Evolutionary conservation across 2,888 invertebrate genomes (phyloP), one percentile per base, ranked within the genome.

Genomic region (Frankliniella intonsa): DNA sequence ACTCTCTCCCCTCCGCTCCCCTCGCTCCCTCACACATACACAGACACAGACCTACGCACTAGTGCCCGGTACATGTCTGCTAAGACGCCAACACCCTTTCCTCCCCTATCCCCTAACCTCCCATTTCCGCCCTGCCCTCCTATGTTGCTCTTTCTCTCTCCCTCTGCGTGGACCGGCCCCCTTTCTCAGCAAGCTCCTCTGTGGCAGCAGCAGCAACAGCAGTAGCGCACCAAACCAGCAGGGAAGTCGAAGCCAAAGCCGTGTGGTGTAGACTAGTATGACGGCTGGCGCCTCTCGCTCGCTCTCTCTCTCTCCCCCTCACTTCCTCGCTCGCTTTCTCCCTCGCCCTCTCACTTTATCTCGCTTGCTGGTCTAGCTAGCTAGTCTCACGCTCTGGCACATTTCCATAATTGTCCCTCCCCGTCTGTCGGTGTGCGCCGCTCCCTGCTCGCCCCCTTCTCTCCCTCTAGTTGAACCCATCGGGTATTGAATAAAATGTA

Each of bases 401-500:
- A 62, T 62, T 62, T 62, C 62, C 62, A 62, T 62, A 62, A 62
- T 62, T 62, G 62, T 62, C n/a, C 62, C 62, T 17, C 14, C 62
- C 62, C 62, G 17, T 62, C 62, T 62, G 62, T n/a, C 62, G 11
- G 62, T n/a, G 62, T n/a, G 14, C 11, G 62, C 62, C n/a, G 17
- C 62, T 62, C 62, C 14, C 62, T 62, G 62, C 17, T 38, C 38
- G 38, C 38, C 38, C 38, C 38, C 38, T 62, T 62, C 62, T 38
- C 62, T 17, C n/a, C 62, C 62, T 62, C 55, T n/a, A 62, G 62
- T 62, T 62, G 62, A 62, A 62, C 62, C 62, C 62, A 62, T 62
- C 62, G 62, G 62, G 62, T 62, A 17, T 62, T 62, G 62, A 62
- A 62, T 62, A 62, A 62, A 62, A 62, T 62, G 62, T 62, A 62